Evolutionary conservation across 1,140 invertebrate species (phyloP), one percentile per base, ranked within the genome.

Genomic region (Armadillidium nasatum): DNA sequence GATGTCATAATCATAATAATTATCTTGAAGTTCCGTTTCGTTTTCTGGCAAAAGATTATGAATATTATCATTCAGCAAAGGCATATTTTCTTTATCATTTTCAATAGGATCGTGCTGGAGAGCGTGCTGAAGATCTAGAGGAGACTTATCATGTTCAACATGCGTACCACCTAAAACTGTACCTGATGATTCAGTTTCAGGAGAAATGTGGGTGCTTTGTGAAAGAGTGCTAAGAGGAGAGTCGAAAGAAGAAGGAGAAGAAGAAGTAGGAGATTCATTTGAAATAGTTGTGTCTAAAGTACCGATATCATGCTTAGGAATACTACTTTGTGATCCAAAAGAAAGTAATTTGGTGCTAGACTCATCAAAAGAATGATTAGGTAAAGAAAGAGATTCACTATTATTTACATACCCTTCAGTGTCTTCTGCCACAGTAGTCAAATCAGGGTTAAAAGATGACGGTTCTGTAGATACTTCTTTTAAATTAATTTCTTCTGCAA

Each of bases 41-140:
- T 60, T 60, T 60, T 60, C 50, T 60, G 50, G 50, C 7, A 60
- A 60, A 60, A 60, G 1, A 60, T 60, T 60, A 60, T 60, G 11
- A 60, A 15, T 3, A 60, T 60, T 60, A 60, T 60, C 50, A 60
- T 15, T 19, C 19, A 19, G 11, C 11, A 15, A 60, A 60, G 50
- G 19, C 7, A 60, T 15, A 15, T 13, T 60, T 60, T 60, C 50
- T 4, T 60, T 7, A 60, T 60, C 50, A 15, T 60, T 19, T 15
- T 60, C 19, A 60, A 7, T 7, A 60, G 11, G 50, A 7, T 2
- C 7, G 50, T 19, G 11, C 1, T 60, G 50, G 7, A 7, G 50
- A 60, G 19, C 4, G 7, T 60, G 11, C 19, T 60, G 50, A 60
- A 15, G 1, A 60, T 60, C 19, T 60, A 15, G 50, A 60, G 7